Base-by-base conservation (phyloP, 2,113 vertebrate species). In the Ctenodactylus gundi region DNA sequence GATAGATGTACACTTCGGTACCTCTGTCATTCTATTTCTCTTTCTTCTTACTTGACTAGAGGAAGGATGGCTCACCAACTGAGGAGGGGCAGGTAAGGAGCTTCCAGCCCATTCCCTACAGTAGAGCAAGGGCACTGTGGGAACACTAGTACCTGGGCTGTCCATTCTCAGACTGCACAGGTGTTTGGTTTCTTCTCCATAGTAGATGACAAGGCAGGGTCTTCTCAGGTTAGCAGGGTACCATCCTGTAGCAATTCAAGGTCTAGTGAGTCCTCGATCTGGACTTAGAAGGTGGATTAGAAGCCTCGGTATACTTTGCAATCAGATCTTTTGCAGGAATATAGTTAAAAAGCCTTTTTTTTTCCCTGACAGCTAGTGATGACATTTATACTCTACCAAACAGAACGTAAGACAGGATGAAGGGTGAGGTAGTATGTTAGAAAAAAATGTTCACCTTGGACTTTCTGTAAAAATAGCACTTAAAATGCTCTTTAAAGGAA, bases 391-490 rank as follows among this genome's bases (percentile, higher is more conserved):
- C 3, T 75, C 23, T 64, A n/a, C 27, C 57, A 18, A 49, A 31
- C 5, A 89, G 62, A 93, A 94, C 17, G 7, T 73, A 64, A 29
- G 23, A 76, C 70, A 15, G 91, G 41, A 84, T 39, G 55, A 82
- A 13, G 20, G 15, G 44, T 83, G 57, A 88, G 34, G 58, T 58
- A 83, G 29, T 34, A 78, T 95, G 65, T 41, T 83, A 67, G n/a
- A 68, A 29, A 73, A 34, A 73, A 86, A 93, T 92, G 8, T 72
- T 88, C 31, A 83, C 31, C 62, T 89, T 87, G 39, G 41, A 75
- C 46, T 85, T 88, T 68, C 29, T 29, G 49, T 57, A 41, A 51
- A 80, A 85, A 55, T 90, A 83, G 31, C 1, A 8, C 17, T 64
- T 64, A 6, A 34, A 76, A 18, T 75, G 7, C 12, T 76, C 83